Evolutionary conservation across 1,140 invertebrate genomes (phyloP), one percentile per base, ranked within the genome.

Genomic region (Dryas iulia): DNA sequence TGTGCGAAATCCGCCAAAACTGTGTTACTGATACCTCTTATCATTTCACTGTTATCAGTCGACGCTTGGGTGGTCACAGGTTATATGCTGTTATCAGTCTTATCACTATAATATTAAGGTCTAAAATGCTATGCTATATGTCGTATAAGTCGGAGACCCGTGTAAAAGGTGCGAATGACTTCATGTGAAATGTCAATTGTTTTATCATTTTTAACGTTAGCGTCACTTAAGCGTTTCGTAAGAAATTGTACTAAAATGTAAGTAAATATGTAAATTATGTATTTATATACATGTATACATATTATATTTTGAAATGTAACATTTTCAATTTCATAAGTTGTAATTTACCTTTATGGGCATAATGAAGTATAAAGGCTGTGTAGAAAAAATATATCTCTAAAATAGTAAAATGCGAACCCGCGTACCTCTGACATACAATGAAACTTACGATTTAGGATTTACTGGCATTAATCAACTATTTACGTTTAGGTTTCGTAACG

Each of bases 21-120:
- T 62, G 72, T 77, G 75, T 74, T 72, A 77, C 47, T 59, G 75
- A 77, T 77, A 70, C 14, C 69, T 14, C 23, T 77, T 77, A 77
- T 77, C 75, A 73, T 57, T 67, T 53, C 59, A 69, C 69, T 59
- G 60, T 77, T 77, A 77, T 74, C 72, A 73, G 26, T 26, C 30
- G 64, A 63, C 59, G 57, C 69, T 59, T 77, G 72, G 75, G 75
- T 77, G 75, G 72, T 68, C 75, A 63, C 39, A 18, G 39, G 39
- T 3, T 18, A 7, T 18, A 1, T 1, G 2, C 39, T 6, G 10
- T 8, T 10, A 21, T 47, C 18, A 47, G 0, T 47, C 39, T 47
- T 47, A 47, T 47, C 0, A 10, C 1, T n/a, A 3, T 8, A 2
- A 1, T 0, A 3, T 3, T 47, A 47, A 47, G 6, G 6, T 5